Base-by-base conservation (phyloP, 1,140 invertebrate genomes). In the Calephelis virginiensis region DNA sequence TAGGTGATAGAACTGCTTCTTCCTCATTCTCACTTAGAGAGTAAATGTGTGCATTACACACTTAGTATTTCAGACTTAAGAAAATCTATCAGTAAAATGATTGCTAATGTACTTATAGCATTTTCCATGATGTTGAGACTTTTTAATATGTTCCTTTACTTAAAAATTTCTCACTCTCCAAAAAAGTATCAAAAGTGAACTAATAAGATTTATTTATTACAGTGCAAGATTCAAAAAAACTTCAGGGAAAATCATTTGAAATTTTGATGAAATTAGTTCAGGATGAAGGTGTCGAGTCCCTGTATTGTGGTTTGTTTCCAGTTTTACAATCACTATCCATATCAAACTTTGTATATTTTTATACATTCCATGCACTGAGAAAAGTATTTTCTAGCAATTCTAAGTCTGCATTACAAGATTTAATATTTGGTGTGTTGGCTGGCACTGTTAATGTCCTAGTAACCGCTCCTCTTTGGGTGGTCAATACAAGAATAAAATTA, bases 331-430 rank as follows among this genome's bases (percentile, higher is more conserved):
- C 95, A 69, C 83, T 98, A 0, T 97, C 96, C 77, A 94, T 95
- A 61, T 98, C 97, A 60, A 98, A 97, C 89, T 98, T 98, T 92
- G 95, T 98, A 12, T 98, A 98, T 86, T 98, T 98, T 80, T 98
- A 98, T 84, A 94, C 96, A 71, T 98, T 97, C 83, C 97, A 98
- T 90, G 95, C 95, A 5, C 88, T 98, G 8, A 95, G 97, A 83
- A 91, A 92, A 56, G 69, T 95, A n/a, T 80, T 91, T 67, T 74
- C 86, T 8, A 84, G 80, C 62, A 86, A 92, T 63, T 87, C 93
- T 71, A 50, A 64, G 9, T 94, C 93, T 53, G 94, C 96, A 7
- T 68, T 94, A 1, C 93, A 93, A 75, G 97, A 98, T 91, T 91
- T 98, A n/a, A 76, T 95, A 11, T 84, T 97, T 50, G 97, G 96